A percentile compares a stretch with the other conserved stretches of the same genome.
Evolutionary conservation across 1,140 invertebrate genomes (phyloP).

Genomic region (Steinernema feltiae): DNA sequence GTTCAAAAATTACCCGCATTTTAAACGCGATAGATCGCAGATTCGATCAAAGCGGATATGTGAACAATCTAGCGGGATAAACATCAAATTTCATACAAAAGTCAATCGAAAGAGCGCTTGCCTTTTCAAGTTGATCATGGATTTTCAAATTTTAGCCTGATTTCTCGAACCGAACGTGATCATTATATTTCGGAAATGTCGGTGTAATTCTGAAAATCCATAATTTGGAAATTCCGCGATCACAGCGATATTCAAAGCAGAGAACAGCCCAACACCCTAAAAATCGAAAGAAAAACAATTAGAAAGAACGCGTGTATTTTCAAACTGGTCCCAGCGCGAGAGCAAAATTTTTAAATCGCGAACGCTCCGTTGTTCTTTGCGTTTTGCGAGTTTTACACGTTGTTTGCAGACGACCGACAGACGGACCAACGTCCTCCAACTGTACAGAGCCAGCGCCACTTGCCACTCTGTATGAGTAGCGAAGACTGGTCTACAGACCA

Average conservation of each 20-base stretch:
- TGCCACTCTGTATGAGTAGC: not conserved
- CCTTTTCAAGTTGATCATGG: not conserved
- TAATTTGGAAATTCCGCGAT: not conserved
- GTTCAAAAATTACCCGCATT: not conserved
- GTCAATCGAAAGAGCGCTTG: too few relatives aligned
- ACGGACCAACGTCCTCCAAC: too few relatives aligned
- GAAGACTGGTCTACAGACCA: constrained; percentile 3
- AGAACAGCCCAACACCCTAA: not conserved
- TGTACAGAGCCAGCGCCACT: too few relatives aligned
- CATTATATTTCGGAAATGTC: not conserved
- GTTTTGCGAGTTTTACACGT: not conserved
- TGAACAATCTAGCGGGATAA: too few relatives aligned
- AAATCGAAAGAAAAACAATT: not conserved
- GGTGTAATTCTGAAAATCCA: not conserved
- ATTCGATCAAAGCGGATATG: too few relatives aligned
- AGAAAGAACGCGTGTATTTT: not conserved
- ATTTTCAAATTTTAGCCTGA: not conserved
- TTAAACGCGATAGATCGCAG: not conserved
- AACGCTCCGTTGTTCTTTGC: not conserved
- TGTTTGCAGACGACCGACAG: not conserved
- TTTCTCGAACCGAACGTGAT: not conserved
- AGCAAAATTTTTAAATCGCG: not conserved
- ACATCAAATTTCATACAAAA: too few relatives aligned
- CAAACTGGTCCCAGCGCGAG: not conserved
- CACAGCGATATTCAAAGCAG: not conserved